phyloP scores from a whole-genome alignment of 2,113 vertebrate genomes.

The Scomber colias region DNA sequence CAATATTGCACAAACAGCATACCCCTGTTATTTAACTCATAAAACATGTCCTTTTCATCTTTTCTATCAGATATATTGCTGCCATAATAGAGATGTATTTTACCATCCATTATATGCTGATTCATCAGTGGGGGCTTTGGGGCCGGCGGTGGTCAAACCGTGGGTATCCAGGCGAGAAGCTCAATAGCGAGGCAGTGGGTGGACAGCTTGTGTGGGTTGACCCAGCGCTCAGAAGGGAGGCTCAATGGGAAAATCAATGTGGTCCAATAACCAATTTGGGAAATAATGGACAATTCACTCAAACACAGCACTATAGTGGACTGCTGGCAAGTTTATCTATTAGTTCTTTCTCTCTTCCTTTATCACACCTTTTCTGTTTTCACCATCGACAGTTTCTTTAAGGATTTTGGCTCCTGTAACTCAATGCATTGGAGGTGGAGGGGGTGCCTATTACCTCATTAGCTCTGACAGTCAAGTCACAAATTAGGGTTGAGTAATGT shows the following conservation, averaged over 20 bases:
- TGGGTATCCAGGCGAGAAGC: conserved; percentile 67
- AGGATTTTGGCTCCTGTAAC: background rate
- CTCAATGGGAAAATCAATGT: conserved; percentile 78
- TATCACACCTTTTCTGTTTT: conserved; percentile 12
- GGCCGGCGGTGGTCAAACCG: conserved; percentile 28
- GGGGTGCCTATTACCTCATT: conserved; percentile 9
- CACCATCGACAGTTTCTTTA: conserved; percentile 11
- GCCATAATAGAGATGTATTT: conserved; percentile 63
- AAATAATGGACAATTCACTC: conserved; percentile 77
- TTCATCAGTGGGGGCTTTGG: conserved; percentile 51
- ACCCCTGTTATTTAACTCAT: background rate
- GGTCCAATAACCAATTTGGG: conserved; percentile 74
- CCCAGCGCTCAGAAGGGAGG: conserved; percentile 60
- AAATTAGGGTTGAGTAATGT: background rate
- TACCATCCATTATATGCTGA: conserved; percentile 46
- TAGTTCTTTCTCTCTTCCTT: conserved; percentile 31
- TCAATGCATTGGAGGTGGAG: background rate
- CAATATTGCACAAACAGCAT: conserved; percentile 2
- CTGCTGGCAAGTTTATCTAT: conserved; percentile 59
- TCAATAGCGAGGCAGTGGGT: conserved; percentile 61
- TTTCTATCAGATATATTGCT: background rate
- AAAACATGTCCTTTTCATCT: background rate
- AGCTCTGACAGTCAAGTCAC: background rate
- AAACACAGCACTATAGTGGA: conserved; percentile 53
- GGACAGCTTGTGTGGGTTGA: conserved; percentile 60